Base-by-base conservation (phyloP, 2,113 vertebrate species). In the Okapia johnstoni region DNA sequence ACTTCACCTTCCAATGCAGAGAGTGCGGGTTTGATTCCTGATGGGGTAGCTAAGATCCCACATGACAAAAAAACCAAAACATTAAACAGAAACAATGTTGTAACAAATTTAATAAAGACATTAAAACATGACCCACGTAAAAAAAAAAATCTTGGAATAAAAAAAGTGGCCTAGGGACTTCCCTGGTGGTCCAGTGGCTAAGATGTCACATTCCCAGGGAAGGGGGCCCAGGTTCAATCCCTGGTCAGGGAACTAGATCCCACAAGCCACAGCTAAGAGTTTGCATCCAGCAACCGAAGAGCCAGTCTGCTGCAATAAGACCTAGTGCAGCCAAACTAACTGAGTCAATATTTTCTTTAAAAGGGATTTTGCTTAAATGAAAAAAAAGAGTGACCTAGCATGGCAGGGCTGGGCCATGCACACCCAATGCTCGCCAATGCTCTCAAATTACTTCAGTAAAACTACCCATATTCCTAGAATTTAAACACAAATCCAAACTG, bases 361-460 rank as follows among this genome's bases (percentile, higher is more conserved):
- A 76, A 76, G 70, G 12, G 40, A 76, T 43, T 73, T 40, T 76
- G 40, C 40, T 43, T 76, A 43, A 43, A 26, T 43, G 70, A 30
- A 80, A 19, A 19, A 79, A 52, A 23, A 81, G 46, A 48, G 43
- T 46, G 50, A 43, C 70, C 54, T 73, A 54, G 70, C n/a, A 48
- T 93, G 76, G 57, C 86, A 43, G 28, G 19, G 52, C 66, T 93
- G 57, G 86, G 70, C 70, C 66, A 21, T 25, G 28, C 7, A 50
- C n/a, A 84, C 66, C 79, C 95, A 80, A 50, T n/a, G 92, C 73
- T 96, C 19, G 54, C 61, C n/a, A 33, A 23, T 30, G 7, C 83
- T 95, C 86, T 86, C 92, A 95, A 73, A 33, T 92, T 48, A 70
- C 76, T 70, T 90, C 54, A 92, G 76, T 28, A 93, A 97, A 96